A percentile compares a stretch with the other conserved stretches of the same genome.
phyloP scores from a whole-genome alignment of 2,113 vertebrate species.

The Gasterosteus nipponicus region DNA sequence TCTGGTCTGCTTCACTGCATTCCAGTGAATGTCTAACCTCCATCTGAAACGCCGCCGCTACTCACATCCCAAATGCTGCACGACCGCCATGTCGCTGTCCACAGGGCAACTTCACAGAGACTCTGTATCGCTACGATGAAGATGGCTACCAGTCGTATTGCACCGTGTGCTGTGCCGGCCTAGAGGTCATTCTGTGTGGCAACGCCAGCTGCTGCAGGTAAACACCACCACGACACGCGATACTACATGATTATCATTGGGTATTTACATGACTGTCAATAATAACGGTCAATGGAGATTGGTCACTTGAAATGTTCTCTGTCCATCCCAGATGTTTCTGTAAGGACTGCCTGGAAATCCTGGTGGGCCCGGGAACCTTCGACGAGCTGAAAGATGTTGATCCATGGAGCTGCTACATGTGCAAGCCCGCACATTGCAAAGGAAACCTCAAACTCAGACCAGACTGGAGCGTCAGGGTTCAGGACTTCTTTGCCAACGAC shows the following conservation, averaged over 20 bases:
- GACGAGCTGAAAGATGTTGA: conserved; percentile 85
- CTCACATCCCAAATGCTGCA: conserved; percentile 22
- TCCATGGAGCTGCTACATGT: conserved; percentile 96
- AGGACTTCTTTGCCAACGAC: conserved; percentile 92
- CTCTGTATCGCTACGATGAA: conserved; percentile 92
- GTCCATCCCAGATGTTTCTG: conserved; percentile 88
- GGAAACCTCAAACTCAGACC: conserved; percentile 85
- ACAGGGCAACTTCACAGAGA: conserved; percentile 92
- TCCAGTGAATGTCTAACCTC: conserved; percentile 27
- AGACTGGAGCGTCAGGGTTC: conserved; percentile 90
- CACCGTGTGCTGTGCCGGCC: conserved; percentile 90
- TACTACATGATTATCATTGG: neutral
- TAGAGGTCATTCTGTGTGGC: conserved; percentile 90
- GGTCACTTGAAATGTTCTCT: neutral
- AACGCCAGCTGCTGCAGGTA: conserved; percentile 91
- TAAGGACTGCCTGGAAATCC: conserved; percentile 90
- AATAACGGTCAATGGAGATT: neutral
- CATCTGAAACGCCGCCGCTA: conserved; percentile 24
- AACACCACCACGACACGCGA: conserved; percentile 23
- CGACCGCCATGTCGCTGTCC: conserved; percentile 12
- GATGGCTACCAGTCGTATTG: conserved; percentile 97
- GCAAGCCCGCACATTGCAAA: conserved; percentile 80
- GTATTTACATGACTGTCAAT: neutral
- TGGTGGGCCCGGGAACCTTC: conserved; percentile 86
- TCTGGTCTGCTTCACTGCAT: conserved; percentile 27